phyloP scores from a whole-genome alignment of 1,140 invertebrate genomes.

The Zaprionus nigranus region DNA sequence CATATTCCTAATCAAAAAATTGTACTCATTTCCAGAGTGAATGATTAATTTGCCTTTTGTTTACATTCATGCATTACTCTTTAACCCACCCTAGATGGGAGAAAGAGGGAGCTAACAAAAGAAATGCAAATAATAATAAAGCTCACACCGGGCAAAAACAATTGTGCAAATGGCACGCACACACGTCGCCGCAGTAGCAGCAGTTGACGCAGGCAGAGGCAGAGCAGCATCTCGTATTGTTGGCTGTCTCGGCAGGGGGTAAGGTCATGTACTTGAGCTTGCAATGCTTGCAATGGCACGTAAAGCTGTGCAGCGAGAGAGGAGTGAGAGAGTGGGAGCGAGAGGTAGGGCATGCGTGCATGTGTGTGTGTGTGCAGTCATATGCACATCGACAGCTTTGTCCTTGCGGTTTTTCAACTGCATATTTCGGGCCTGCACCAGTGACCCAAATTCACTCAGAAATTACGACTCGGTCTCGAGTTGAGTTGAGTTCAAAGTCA shows the following conservation, averaged over 20 bases:
- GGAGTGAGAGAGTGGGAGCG: background rate
- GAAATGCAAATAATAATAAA: conserved; percentile 70
- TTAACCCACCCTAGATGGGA: background rate
- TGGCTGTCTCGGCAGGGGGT: conserved; percentile 47
- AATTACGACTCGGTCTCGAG: conserved; percentile 19
- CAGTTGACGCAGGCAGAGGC: conserved; percentile 2
- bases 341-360: background rate
- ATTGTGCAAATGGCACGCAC: conserved; percentile 74
- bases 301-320: conserved; percentile 40
- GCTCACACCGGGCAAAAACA: conserved; percentile 44
- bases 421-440: conserved; percentile 52
- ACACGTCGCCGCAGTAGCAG: conserved; percentile 26
- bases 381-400: conserved; percentile 51
- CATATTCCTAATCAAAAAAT: too few relatives aligned
- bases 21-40: too few relatives aligned
- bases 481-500: conserved; percentile 44
- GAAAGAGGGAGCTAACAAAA: conserved; percentile 51
- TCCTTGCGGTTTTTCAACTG: conserved; percentile 58
- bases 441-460: conserved; percentile 50
- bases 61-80: too few relatives aligned
- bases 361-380: conserved; percentile 25
- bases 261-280: conserved; percentile 81
- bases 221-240: conserved; percentile 34
- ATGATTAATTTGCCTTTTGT: too few relatives aligned
- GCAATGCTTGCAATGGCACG: conserved; percentile 57